phyloP scores from a whole-genome alignment of 2,113 vertebrate genomes.

The Python bivittatus region DNA sequence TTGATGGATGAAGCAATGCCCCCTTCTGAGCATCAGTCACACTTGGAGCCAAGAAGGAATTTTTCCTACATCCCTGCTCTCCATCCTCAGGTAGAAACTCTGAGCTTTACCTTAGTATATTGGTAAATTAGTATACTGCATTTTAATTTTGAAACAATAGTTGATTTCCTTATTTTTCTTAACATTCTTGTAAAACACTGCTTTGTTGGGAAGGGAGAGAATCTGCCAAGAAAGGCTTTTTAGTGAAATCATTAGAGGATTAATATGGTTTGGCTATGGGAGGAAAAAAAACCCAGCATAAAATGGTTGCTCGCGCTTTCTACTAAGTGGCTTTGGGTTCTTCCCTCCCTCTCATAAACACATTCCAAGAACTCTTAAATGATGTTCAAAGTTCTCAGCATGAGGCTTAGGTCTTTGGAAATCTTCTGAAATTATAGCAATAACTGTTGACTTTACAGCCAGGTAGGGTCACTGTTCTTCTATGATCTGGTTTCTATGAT shows the following conservation, averaged over 20 bases:
- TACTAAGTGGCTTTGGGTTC: slow-evolving; percentile 21
- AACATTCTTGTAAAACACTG: neutral
- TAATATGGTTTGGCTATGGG: neutral
- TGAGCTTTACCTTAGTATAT: neutral
- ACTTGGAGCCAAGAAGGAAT: neutral
- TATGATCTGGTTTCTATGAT: slow-evolving; percentile 9
- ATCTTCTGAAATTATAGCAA: slow-evolving; percentile 59
- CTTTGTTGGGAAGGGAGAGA: slow-evolving; percentile 4
- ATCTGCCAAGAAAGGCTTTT: slow-evolving; percentile 34
- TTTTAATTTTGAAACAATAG: neutral
- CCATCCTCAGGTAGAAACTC: neutral
- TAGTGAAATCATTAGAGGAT: neutral
- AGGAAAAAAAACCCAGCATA: slow-evolving; percentile 14
- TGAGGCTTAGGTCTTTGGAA: slow-evolving; percentile 50
- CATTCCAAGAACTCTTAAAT: slow-evolving; percentile 56
- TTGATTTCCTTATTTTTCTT: slow-evolving; percentile 22
- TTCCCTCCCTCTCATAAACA: slow-evolving; percentile 45
- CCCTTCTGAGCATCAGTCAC: neutral
- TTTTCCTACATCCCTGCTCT: neutral
- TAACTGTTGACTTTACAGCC: slow-evolving; percentile 53
- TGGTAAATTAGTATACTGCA: too few relatives aligned
- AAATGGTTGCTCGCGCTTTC: neutral
- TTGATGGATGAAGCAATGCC: neutral
- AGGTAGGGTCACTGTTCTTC: slow-evolving; percentile 60
- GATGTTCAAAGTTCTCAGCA: slow-evolving; percentile 62